These are phyloP conservation scores for Triplophysa yarkandensis DNA, from an alignment of 2,797 vertebrate species.

Conservation along the genomic window DNA sequence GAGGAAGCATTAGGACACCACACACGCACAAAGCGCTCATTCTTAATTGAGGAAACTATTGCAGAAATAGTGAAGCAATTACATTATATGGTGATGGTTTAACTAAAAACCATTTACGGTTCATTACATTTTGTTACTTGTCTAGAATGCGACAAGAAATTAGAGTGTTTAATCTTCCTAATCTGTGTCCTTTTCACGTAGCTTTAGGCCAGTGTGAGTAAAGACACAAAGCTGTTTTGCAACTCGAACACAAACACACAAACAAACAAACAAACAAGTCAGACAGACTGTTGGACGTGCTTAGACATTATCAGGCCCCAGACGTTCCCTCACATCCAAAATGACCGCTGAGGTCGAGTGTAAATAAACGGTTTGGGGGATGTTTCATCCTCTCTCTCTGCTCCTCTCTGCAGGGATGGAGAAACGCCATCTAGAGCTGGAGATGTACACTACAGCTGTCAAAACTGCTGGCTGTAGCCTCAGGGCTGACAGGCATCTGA, in stretches of 20 bases:
- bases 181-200: background rate
- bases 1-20: background rate
- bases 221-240: slow-evolving; percentile 29
- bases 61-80: slow-evolving; percentile 3
- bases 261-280: slow-evolving; percentile 36
- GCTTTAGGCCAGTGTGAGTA: slow-evolving; percentile 16
- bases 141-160: slow-evolving; percentile 31
- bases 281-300: slow-evolving; percentile 46
- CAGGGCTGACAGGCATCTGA: slow-evolving; percentile 36
- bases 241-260: slow-evolving; percentile 59
- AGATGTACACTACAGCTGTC: slow-evolving; percentile 9
- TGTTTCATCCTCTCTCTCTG: slow-evolving; percentile 24
- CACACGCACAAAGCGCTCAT: background rate
- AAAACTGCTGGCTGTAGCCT: background rate
- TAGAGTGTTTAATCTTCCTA: slow-evolving; percentile 20
- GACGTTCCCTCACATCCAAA: slow-evolving; percentile 31
- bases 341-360: slow-evolving; percentile 38
- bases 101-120: slow-evolving; percentile 1
- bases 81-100: background rate
- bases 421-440: slow-evolving; percentile 48
- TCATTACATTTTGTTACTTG: slow-evolving; percentile 13
- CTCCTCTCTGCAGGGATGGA: slow-evolving; percentile 19
- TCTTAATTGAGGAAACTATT: slow-evolving; percentile 17
- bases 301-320: slow-evolving; percentile 49
- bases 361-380: slow-evolving; percentile 50